Percentiles rank a stretch among this genome's conserved stretches.
These are phyloP conservation scores for Eurosta solidaginis DNA, from an alignment of 1,140 invertebrate genomes.

Conservation along the genomic window DNA sequence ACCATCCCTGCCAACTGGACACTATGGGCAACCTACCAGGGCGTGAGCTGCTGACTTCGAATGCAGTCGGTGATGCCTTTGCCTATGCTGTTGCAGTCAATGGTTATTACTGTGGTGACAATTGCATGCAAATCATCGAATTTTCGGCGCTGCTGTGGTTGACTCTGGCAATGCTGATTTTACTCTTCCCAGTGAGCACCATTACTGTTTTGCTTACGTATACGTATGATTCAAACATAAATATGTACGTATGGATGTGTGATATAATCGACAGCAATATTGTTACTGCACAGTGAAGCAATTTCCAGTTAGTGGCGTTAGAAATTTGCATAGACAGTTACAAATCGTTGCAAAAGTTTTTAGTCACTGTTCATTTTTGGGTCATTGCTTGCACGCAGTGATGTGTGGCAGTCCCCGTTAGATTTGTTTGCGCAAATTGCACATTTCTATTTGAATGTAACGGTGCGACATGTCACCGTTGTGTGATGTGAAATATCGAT, in stretches of 20 bases:
- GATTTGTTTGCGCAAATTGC: conserved; percentile 20
- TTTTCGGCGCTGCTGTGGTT: neutral
- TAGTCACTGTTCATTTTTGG: neutral
- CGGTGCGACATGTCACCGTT: neutral
- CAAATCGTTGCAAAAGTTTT: neutral
- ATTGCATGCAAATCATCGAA: conserved; percentile 20
- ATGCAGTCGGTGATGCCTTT: too few species aligned
- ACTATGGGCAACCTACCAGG: neutral
- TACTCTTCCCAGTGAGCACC: too few species aligned
- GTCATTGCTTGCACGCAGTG: neutral
- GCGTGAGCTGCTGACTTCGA: neutral
- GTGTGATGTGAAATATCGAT: conserved; percentile 1
- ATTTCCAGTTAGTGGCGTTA: neutral
- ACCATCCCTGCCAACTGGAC: neutral
- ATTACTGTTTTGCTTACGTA: neutral
- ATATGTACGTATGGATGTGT: neutral
- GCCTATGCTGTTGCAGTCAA: neutral
- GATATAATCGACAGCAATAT: neutral
- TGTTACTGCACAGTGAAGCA: neutral
- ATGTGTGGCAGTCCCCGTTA: neutral
- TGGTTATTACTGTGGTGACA: conserved; percentile 17
- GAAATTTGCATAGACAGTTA: neutral
- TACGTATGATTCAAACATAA: too few species aligned
- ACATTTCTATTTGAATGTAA: neutral
- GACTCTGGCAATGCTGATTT: neutral